These are phyloP conservation scores for Stenodera caucasica DNA, from an alignment of 2,888 invertebrate species.

Conservation along the genomic window DNA sequence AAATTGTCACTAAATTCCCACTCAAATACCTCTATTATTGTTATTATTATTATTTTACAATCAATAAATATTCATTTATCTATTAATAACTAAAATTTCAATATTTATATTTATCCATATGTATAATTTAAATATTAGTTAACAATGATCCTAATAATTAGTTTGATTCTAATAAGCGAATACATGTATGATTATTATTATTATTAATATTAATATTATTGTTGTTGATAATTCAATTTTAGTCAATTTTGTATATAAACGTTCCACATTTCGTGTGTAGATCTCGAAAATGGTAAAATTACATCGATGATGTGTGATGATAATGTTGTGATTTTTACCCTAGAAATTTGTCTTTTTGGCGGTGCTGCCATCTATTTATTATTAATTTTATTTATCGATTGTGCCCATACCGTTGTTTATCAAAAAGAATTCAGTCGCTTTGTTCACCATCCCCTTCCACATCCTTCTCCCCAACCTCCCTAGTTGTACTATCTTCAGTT, in stretches of 20 bases:
- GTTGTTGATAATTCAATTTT: background rate
- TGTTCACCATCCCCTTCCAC: constrained; percentile 63
- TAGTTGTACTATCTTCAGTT: constrained; percentile 61
- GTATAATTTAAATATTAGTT: constrained; percentile 53
- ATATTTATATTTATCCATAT: constrained; percentile 29
- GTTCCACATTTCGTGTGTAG: constrained; percentile 22
- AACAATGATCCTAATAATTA: constrained; percentile 56
- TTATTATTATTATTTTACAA: constrained; percentile 33
- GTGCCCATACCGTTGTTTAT: constrained; percentile 33
- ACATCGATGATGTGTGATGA: constrained; percentile 32
- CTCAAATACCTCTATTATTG: constrained; percentile 40
- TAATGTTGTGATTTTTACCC: constrained; percentile 27
- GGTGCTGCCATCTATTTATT: constrained; percentile 48
- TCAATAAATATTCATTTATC: constrained; percentile 48
- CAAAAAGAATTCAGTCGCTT: constrained; percentile 56
- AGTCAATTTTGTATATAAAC: constrained; percentile 18
- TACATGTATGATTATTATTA: constrained; percentile 33
- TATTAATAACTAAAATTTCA: constrained; percentile 45
- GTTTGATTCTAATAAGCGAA: constrained; percentile 56
- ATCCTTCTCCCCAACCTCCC: constrained; percentile 60
- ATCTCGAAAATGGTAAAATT: constrained; percentile 23
- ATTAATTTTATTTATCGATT: constrained; percentile 22
- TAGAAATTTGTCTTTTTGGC: constrained; percentile 44
- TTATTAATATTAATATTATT: constrained; percentile 17
- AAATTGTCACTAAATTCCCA: constrained; percentile 34